Conservation (phyloP, 2,113 vertebrate genomes). For the Gymnarchus niloticus region DNA sequence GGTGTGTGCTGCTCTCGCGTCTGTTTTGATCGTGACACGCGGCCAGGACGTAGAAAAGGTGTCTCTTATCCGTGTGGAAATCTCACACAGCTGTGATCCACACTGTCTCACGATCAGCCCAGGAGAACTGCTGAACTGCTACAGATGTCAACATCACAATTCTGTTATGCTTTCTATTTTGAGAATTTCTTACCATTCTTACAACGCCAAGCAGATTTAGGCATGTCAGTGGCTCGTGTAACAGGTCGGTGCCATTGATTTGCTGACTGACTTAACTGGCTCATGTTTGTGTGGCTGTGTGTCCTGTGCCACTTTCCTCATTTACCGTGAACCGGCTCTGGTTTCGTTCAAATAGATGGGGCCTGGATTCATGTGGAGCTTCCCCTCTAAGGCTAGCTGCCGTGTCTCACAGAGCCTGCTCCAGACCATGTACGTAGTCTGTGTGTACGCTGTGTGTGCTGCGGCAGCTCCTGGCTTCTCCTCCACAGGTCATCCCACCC, state of each 20-base stretch:
- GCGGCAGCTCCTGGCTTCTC: conserved; percentile 29
- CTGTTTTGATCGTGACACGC: neutral
- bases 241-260: neutral
- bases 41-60: neutral
- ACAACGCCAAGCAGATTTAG: no score
- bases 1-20: neutral
- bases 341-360: conserved; percentile 62
- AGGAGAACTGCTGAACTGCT: neutral
- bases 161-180: no score
- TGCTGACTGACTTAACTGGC: neutral
- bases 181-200: no score
- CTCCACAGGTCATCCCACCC: neutral
- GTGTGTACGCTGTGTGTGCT: conserved; percentile 35
- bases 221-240: neutral
- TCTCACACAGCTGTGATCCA: neutral
- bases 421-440: conserved; percentile 64
- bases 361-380: conserved; percentile 64
- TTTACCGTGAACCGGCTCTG: conserved; percentile 39
- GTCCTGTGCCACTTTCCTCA: conserved; percentile 30
- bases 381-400: conserved; percentile 62
- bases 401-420: conserved; percentile 61
- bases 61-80: neutral
- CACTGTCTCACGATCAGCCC: neutral
- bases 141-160: no score
- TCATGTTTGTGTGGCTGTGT: neutral